These are phyloP conservation scores for Epizoanthus rinbou DNA, from an alignment of 92 coral and sea anemone genomes.

Conservation along the genomic window DNA sequence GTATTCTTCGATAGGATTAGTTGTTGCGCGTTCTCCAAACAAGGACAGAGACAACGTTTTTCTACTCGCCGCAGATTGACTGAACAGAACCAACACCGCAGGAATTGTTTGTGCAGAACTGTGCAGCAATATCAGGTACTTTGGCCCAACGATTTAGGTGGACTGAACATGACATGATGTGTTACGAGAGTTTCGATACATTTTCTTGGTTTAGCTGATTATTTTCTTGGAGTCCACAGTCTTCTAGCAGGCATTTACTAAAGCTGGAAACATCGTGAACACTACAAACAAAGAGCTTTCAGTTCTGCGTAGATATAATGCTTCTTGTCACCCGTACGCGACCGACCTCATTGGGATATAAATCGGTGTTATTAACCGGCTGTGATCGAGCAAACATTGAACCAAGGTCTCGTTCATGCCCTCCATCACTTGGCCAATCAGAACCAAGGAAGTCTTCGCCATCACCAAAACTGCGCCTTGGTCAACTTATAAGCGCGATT, in stretches of 20 bases:
- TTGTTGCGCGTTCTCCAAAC: too few relatives aligned
- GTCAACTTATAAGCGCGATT: conserved; percentile 14
- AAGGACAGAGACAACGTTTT: too few relatives aligned
- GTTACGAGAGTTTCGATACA: too few relatives aligned
- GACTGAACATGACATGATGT: too few relatives aligned
- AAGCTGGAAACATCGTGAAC: neutral
- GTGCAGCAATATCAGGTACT: too few relatives aligned
- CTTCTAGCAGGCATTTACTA: neutral
- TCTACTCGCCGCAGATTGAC: too few relatives aligned
- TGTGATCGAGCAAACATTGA: conserved; percentile 16
- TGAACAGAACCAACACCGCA: too few relatives aligned
- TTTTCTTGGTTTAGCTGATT: neutral
- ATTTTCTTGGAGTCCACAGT: neutral
- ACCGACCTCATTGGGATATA: too few relatives aligned
- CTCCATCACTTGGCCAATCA: neutral
- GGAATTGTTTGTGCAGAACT: too few relatives aligned
- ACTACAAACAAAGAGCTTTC: neutral
- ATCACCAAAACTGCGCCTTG: neutral
- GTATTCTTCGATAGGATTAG: too few relatives aligned
- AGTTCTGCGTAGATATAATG: neutral
- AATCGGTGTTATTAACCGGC: neutral
- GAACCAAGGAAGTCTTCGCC: neutral
- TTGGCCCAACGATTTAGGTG: too few relatives aligned
- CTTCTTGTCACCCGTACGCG: neutral
- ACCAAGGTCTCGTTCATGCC: conserved; percentile 1